Base-by-base conservation (phyloP, 2,888 invertebrate species). In the Hypomecis atomaria region DNA sequence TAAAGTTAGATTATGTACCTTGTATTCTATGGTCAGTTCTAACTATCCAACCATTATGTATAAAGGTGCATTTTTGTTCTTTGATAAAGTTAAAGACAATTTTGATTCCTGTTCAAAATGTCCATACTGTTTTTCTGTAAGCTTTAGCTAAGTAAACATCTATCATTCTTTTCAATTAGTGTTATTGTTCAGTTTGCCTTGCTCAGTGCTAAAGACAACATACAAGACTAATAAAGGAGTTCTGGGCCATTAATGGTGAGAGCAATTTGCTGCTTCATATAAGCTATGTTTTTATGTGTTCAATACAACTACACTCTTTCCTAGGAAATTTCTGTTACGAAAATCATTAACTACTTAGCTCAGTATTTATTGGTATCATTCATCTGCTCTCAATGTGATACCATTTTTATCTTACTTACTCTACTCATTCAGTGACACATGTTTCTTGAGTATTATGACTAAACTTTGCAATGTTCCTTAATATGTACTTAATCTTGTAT, bases 381-480 rank as follows among this genome's bases (percentile, higher is more conserved):
- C n/a, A 33, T 42, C 53, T 33, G 10, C n/a, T n/a, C 49, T 55
- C 36, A 6, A 23, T 50, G 11, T 50, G 38, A 33, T 11, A 50
- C 49, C 8, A 13, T 6, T 49, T 62, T 50, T 50, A 56, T 44
- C 48, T 48, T 47, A 13, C 8, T 2, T 10, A 50, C 11, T 37
- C 49, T 33, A 47, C 33, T 62, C 55, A 53, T 6, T 36, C 47
- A 49, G 23, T 49, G 50, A 59, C 52, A 62, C 43, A 53, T 58
- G 23, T 58, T 53, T 53, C 42, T 53, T n/a, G 11, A 33, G 48
- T 23, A 42, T 23, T 23, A 33, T 62, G 56, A 62, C 49, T 62
- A 62, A 61, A 6, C 11, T 23, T 6, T 6, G 36, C 48, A 53
- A 60, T 33, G 40, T 42, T 47, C 36, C 44, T 44, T 37, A 55